A percentile compares a stretch with the other conserved stretches of the same genome.
These are phyloP conservation scores for Theonella swinhoei DNA, from an alignment of 37 sponge, comb jelly and placozoan species.

Conservation along the genomic window DNA sequence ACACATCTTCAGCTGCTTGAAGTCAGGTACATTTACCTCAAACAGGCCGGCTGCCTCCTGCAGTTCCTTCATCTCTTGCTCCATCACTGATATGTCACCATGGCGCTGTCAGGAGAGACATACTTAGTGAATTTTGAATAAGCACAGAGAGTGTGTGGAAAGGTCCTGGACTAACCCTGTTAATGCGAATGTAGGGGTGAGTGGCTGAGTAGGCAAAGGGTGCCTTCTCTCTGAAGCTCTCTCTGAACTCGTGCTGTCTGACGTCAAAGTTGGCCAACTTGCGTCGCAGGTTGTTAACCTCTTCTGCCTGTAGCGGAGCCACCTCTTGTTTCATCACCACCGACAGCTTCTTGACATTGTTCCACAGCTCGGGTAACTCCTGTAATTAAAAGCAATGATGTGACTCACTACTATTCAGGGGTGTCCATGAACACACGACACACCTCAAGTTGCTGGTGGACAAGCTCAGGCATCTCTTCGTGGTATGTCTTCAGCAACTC, in stretches of 20 bases:
- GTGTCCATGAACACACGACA: background rate
- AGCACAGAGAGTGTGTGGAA: no score
- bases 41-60: slow-evolving; percentile 84
- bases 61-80: slow-evolving; percentile 81
- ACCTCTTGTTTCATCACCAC: slow-evolving; percentile 97
- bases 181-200: slow-evolving; percentile 79
- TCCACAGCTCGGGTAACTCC: slow-evolving; percentile 98
- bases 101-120: slow-evolving; percentile 17
- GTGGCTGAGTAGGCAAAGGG: slow-evolving; percentile 77
- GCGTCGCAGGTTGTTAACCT: slow-evolving; percentile 82
- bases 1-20: slow-evolving; percentile 96
- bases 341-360: slow-evolving; percentile 89
- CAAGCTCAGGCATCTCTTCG: slow-evolving; percentile 91
- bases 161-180: slow-evolving; percentile 79
- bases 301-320: slow-evolving; percentile 95
- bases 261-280: slow-evolving; percentile 93
- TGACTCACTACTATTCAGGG: background rate
- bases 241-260: slow-evolving; percentile 96
- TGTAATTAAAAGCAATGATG: slow-evolving; percentile 7
- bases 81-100: slow-evolving; percentile 65
- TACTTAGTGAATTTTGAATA: no score
- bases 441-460: slow-evolving; percentile 81
- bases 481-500: slow-evolving; percentile 90
- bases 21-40: slow-evolving; percentile 95
- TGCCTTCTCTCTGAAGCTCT: slow-evolving; percentile 86